Percentiles rank a stretch among this genome's conserved stretches.
phyloP scores from a whole-genome alignment of 2,888 invertebrate species.

The Sarcophaga rosellei region DNA sequence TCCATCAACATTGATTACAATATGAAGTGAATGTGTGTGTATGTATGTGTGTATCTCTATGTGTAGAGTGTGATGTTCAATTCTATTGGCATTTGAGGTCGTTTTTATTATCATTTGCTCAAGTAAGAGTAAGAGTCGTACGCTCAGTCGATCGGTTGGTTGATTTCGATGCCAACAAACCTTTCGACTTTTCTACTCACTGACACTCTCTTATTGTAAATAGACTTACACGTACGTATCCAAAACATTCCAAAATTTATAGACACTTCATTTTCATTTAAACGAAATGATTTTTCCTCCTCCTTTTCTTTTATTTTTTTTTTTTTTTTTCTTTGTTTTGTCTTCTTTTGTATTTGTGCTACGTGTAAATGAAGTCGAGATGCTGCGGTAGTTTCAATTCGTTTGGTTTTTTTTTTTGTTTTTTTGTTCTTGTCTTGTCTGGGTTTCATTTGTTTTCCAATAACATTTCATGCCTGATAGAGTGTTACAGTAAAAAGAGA shows the following conservation, averaged over 20 bases:
- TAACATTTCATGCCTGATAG: not conserved
- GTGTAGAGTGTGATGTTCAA: slow-evolving; percentile 31
- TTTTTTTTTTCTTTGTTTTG: slow-evolving; percentile 10
- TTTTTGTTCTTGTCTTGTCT: not conserved
- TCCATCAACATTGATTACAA: slow-evolving; percentile 38
- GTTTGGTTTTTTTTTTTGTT: slow-evolving; percentile 11
- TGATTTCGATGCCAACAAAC: slow-evolving; percentile 12
- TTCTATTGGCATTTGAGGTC: slow-evolving; percentile 55
- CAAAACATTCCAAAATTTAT: slow-evolving; percentile 43
- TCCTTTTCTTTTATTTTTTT: not conserved
- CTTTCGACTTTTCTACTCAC: slow-evolving; percentile 2
- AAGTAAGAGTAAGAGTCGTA: not conserved
- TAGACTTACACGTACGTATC: not conserved
- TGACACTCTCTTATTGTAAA: not conserved
- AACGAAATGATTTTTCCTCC: slow-evolving; percentile 14
- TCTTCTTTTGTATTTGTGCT: too few relatives aligned
- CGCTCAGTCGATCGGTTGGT: slow-evolving; percentile 14
- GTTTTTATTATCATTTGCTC: slow-evolving; percentile 37
- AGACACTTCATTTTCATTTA: slow-evolving; percentile 64
- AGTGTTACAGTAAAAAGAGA: not conserved
- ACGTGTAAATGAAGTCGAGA: slow-evolving; percentile 19
- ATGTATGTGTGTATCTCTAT: not conserved
- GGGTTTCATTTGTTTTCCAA: not conserved
- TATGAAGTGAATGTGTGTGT: slow-evolving; percentile 26
- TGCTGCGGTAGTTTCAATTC: slow-evolving; percentile 39